Percentiles rank a stretch among this genome's conserved stretches.
Evolutionary conservation across 1,140 invertebrate genomes (phyloP).

Genomic region (Zaprionus capensis): DNA sequence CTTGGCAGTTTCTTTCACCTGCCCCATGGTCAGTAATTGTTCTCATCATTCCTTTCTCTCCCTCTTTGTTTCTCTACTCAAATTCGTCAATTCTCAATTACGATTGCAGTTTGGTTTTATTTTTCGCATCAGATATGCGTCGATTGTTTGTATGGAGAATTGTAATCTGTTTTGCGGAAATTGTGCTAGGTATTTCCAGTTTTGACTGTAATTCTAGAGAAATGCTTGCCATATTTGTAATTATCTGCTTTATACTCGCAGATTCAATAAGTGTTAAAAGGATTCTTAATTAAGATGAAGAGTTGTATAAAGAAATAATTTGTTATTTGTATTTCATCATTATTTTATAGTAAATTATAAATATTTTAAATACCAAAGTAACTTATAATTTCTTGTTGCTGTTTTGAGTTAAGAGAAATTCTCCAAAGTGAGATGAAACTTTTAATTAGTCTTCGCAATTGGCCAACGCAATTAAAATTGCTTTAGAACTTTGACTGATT

Average conservation of each 20-base stretch:
- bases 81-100: slow-evolving; percentile 33
- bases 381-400: background rate
- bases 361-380: background rate
- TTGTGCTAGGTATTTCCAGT: background rate
- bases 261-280: too few species aligned
- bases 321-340: background rate
- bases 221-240: too few species aligned
- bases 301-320: background rate
- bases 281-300: background rate
- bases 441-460: slow-evolving; percentile 69
- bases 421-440: slow-evolving; percentile 48
- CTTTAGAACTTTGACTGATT: slow-evolving; percentile 34
- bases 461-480: slow-evolving; percentile 70
- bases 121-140: background rate
- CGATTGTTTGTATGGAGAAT: background rate
- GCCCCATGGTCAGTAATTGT: slow-evolving; percentile 61
- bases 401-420: slow-evolving; percentile 9
- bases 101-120: background rate
- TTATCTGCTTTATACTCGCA: too few species aligned
- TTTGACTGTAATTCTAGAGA: background rate
- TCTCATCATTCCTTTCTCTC: slow-evolving; percentile 21
- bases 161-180: background rate
- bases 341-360: background rate
- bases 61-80: slow-evolving; percentile 8
- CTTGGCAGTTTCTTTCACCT: slow-evolving; percentile 21